Conservation (phyloP, 2,888 invertebrate species). For the Fragum sueziense region DNA sequence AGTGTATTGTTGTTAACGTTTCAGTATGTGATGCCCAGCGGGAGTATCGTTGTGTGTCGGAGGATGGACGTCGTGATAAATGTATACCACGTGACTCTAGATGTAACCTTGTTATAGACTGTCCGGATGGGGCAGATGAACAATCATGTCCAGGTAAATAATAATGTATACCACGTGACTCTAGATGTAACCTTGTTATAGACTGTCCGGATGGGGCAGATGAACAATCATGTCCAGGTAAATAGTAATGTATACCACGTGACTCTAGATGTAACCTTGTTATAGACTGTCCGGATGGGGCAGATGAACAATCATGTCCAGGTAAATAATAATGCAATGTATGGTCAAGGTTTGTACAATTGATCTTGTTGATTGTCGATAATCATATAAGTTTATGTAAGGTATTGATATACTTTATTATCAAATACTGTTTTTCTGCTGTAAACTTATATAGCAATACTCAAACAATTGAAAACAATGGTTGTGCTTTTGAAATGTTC, state of each 20-base stretch:
- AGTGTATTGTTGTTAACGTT: conserved; percentile 9
- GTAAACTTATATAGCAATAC: no score
- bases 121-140: conserved; percentile 69
- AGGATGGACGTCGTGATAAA: conserved; percentile 17
- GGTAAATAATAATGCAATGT: conserved; percentile 58
- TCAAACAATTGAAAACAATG: no score
- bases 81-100: conserved; percentile 65
- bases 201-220: conserved; percentile 70
- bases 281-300: conserved; percentile 66
- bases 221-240: conserved; percentile 70
- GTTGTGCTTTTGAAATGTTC: no score
- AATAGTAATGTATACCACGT: conserved; percentile 62
- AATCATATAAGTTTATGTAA: no score
- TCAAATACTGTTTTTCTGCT: no score
- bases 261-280: conserved; percentile 69
- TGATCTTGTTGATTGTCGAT: no score
- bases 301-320: conserved; percentile 71
- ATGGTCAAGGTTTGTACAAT: no score
- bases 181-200: conserved; percentile 69
- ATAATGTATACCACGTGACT: conserved; percentile 58
- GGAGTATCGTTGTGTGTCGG: conserved; percentile 65
- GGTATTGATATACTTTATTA: no score
- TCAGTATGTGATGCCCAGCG: conserved; percentile 63
- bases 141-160: conserved; percentile 64
- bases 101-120: conserved; percentile 74